Base-by-base conservation (phyloP, 2,888 invertebrate genomes). In the Drosophila mayaguana region DNA sequence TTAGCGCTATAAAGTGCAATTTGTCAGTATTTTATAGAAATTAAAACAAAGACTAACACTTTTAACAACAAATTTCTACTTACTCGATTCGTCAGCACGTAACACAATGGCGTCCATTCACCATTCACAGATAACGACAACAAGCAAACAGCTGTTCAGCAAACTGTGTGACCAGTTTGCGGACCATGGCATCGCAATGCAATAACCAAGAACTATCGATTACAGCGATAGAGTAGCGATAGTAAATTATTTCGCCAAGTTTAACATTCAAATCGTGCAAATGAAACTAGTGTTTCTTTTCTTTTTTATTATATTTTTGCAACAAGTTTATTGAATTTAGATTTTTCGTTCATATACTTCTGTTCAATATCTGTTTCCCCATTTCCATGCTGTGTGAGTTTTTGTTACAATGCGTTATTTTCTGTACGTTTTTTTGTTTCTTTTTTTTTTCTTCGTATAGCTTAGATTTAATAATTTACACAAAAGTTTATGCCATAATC, bases 301-400 rank as follows among this genome's bases (percentile, higher is more conserved):
- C 40, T 43, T 68, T 68, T 64, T 61, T 77, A 70, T 80, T 85
- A 43, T 84, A 89, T 84, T 85, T 84, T 89, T 90, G 92, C 91
- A 91, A 91, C 92, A 91, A 91, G 89, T 91, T 91, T 91, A 91
- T 91, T 91, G 90, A 90, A 88, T 88, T 90, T 85, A 80, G 75
- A 78, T 90, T 87, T 77, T 72, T 62, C 71, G 83, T 85, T 85
- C 89, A 75, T 75, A 87, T 82, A 77, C 86, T 78, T 88, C 75
- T 80, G 81, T 73, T 83, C 87, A 84, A 57, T 78, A 66, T 80
- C 71, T 74, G 70, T 75, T 81, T 75, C 63, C 73, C 81, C 75
- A 61, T 71, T 72, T 77, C 75, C 78, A 77, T 81, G 45, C 81
- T 76, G 70, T 89, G 89, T 86, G 89, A 89, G 89, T 86, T 86